Percentiles rank a stretch among this genome's conserved stretches.
Evolutionary conservation across 2,797 vertebrate genomes (phyloP).

Genomic region (Sebastes kiyomatsui): DNA sequence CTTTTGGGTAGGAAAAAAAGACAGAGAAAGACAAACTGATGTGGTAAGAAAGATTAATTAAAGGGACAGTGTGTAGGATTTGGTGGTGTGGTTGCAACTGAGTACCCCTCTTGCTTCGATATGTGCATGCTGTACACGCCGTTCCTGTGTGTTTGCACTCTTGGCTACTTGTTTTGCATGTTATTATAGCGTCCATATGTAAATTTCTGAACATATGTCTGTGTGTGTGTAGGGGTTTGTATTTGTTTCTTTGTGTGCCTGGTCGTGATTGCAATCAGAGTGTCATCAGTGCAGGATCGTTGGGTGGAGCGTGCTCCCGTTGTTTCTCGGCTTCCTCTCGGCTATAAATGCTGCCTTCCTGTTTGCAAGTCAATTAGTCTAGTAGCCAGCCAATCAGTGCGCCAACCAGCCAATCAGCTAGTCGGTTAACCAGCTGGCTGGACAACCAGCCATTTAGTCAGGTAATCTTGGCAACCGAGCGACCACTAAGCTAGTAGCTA

Average conservation of each 20-base stretch:
- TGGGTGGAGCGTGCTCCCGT: conserved; percentile 48
- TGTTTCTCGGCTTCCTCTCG: conserved; percentile 42
- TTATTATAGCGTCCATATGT: not conserved
- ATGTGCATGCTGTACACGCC: not conserved
- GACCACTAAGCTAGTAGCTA: not conserved
- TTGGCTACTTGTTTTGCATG: not conserved
- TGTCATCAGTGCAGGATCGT: conserved; percentile 53
- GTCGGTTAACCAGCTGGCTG: conserved; percentile 31
- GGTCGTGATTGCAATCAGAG: conserved; percentile 79
- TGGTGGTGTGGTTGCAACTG: not conserved
- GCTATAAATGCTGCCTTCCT: conserved; percentile 46
- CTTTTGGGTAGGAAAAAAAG: not conserved
- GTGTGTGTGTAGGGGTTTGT: not conserved
- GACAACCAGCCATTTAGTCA: conserved; percentile 25
- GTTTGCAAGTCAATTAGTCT: conserved; percentile 53
- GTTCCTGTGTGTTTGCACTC: not conserved
- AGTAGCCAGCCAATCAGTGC: conserved; percentile 40
- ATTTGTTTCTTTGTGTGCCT: conserved; percentile 21
- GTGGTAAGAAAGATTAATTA: not conserved
- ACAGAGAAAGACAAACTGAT: not conserved
- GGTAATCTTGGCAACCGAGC: conserved; percentile 42
- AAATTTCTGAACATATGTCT: not conserved
- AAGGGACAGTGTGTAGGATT: not conserved
- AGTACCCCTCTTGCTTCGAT: not conserved
- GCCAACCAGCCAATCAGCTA: conserved; percentile 29